Conservation (phyloP, 1,140 invertebrate species). For the Cydia pomonella region DNA sequence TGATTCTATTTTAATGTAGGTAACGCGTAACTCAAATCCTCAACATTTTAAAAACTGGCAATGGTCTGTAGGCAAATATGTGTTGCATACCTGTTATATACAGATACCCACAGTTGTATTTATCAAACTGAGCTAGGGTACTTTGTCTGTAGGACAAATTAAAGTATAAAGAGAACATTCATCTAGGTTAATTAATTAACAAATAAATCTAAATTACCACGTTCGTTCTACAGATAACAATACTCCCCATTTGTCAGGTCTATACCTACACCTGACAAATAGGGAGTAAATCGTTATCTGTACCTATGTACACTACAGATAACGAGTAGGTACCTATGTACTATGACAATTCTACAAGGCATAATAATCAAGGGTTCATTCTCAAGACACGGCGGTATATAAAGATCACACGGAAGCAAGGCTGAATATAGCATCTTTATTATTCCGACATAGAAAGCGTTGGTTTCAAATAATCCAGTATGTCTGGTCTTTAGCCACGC, state of each 20-base stretch:
- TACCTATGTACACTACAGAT: too few relatives aligned
- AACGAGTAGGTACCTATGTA: too few relatives aligned
- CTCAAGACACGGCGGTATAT: neutral
- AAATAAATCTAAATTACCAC: neutral
- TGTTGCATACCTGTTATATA: neutral
- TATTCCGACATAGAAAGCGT: neutral
- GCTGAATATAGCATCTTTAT: neutral
- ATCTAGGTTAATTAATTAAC: too few relatives aligned
- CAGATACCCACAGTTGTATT: neutral
- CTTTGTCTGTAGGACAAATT: neutral
- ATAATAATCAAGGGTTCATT: neutral
- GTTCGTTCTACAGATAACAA: neutral
- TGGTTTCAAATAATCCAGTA: neutral
- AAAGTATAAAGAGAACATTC: too few relatives aligned
- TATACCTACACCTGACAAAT: too few relatives aligned
- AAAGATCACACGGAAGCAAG: neutral
- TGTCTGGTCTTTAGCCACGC: neutral
- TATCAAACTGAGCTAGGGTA: neutral
- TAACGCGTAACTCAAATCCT: neutral
- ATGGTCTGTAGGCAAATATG: neutral
- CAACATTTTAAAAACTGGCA: neutral
- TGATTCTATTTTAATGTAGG: conserved; percentile 11
- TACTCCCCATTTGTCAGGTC: too few relatives aligned
- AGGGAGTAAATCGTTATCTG: too few relatives aligned
- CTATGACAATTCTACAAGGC: neutral